Evolutionary conservation across 2,797 vertebrate genomes (phyloP).

Genomic region (Acanthurus leucopareius): DNA sequence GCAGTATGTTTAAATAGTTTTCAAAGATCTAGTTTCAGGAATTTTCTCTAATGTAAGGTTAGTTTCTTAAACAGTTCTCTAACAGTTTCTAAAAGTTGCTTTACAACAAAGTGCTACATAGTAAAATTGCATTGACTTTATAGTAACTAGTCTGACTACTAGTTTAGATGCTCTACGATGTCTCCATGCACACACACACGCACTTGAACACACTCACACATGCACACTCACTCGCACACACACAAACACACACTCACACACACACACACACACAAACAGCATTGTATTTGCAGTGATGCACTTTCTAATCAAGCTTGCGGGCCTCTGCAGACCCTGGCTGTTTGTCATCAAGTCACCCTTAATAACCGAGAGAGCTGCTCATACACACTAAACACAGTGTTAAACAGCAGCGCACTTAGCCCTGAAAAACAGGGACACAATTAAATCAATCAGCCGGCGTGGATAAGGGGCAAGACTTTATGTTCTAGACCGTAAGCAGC

Average conservation of each 20-base stretch:
- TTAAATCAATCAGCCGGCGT: conserved; percentile 80
- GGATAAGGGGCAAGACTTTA: conserved; percentile 61
- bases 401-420: conserved; percentile 75
- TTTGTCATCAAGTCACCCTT: conserved; percentile 81
- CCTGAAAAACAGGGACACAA: conserved; percentile 76
- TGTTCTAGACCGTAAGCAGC: conserved; percentile 52
- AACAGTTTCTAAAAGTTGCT: neutral
- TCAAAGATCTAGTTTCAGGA: neutral
- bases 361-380: conserved; percentile 73
- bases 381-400: conserved; percentile 79
- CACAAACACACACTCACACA: conserved; percentile 20
- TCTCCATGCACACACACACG: conserved; percentile 3
- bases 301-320: conserved; percentile 76
- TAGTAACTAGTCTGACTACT: conserved; percentile 45
- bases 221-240: conserved; percentile 1
- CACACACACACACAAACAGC: conserved; percentile 14
- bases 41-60: neutral
- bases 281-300: conserved; percentile 62
- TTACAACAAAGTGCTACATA: conserved; percentile 25
- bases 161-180: conserved; percentile 37
- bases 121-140: conserved; percentile 20
- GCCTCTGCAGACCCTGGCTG: conserved; percentile 69
- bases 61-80: neutral
- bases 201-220: too few species aligned
- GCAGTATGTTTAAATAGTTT: neutral